phyloP scores from a whole-genome alignment of 1,140 invertebrate genomes.

The Leptonema lineaticorne region DNA sequence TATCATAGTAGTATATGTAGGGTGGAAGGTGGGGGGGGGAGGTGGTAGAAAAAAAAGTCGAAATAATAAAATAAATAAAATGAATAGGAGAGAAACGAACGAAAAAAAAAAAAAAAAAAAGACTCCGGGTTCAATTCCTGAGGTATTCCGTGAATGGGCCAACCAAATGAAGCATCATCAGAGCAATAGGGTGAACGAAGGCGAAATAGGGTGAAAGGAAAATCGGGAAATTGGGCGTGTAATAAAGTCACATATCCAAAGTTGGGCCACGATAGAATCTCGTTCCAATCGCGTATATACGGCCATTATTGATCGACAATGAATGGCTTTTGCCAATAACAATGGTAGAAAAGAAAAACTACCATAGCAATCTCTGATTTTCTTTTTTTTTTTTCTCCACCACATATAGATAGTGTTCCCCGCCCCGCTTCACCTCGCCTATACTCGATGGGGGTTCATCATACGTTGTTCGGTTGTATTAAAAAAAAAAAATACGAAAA shows the following conservation, averaged over 20 bases:
- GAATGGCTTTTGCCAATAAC: neutral
- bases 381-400: no score
- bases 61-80: no score
- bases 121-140: neutral
- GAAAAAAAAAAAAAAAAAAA: no score
- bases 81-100: no score
- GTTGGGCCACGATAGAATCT: neutral
- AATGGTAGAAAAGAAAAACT: neutral
- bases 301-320: neutral
- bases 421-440: no score
- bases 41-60: no score
- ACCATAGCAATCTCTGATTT: neutral
- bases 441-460: no score
- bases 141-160: slow-evolving; percentile 1
- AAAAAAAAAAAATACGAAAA: no score
- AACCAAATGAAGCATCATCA: slow-evolving; percentile 21
- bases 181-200: neutral
- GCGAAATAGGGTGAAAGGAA: slow-evolving; percentile 13
- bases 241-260: slow-evolving; percentile 26
- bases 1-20: no score
- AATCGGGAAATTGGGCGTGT: slow-evolving; percentile 22
- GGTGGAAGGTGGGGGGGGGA: no score
- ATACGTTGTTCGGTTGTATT: no score
- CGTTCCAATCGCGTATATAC: neutral
- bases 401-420: no score